Evolutionary conservation across 92 coral and sea anemone species (phyloP), one percentile per base, ranked within the genome.

Genomic region (Diadumene lineata): DNA sequence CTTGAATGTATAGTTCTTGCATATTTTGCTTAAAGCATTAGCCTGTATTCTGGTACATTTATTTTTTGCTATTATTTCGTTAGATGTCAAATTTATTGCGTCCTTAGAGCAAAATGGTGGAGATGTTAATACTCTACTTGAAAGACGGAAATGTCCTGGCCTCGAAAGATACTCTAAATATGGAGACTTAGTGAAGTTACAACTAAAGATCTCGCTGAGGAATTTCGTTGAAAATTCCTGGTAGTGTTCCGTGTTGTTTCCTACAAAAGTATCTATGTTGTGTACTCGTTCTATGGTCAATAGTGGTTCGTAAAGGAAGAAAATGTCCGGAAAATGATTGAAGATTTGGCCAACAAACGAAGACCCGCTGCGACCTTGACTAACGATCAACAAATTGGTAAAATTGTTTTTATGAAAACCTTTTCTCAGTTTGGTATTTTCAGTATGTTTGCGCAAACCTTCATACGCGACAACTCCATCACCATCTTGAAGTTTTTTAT

Each of bases 341-440:
- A 81, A 85, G 58, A 85, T 62, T 56, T 68, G 72, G 31, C 90
- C 90, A 29, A 86, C 64, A 67, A 86, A 86, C 3, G 90, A 81
- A 17, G 90, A 86, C 0, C 90, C 90, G 26, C 90, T 79, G 7
- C 90, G 70, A 0, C 86, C 90, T 50, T 66, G 83, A 70, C 90
- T 86, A 32, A 86, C 44, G 27, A 86, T 77, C 33, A 81, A 53
- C 19, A 86, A 29, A 60, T 81, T 86, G 10, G 55, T 48, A 23
- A 30, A 72, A 55, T 81, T 73, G 65, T 18, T 69, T 29, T 31
- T 7, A 9, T 31, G 1, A 7, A 13, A 21, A 43, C 27, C 21
- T 38, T 67, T 31, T 58, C 29, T 26, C 29, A 22, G 22, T 58
- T 11, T 15, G 19, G 60, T 13, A 53, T 53, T 53, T 38, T 13